phyloP scores from a whole-genome alignment of 2,888 invertebrate genomes.

The Atrina japonica region DNA sequence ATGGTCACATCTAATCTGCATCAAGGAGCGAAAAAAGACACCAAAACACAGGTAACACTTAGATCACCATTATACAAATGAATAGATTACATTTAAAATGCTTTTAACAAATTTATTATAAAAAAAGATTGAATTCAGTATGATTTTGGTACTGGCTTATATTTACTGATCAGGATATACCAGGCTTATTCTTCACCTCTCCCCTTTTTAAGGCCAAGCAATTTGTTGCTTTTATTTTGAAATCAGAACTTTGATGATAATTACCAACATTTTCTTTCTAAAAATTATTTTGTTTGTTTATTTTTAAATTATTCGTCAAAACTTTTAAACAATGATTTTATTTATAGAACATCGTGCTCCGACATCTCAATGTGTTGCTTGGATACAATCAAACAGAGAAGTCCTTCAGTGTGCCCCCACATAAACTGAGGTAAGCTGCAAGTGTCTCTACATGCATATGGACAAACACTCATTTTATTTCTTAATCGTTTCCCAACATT shows the following conservation, averaged over 20 bases:
- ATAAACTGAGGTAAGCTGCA: constrained; percentile 86
- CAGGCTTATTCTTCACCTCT: too few relatives aligned
- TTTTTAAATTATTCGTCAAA: neutral
- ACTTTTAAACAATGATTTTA: neutral
- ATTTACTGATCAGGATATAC: too few relatives aligned
- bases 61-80: neutral
- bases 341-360: constrained; percentile 86
- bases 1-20: constrained; percentile 88
- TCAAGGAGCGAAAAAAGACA: constrained; percentile 89
- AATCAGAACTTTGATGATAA: neutral
- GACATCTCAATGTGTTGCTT: constrained; percentile 94
- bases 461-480: neutral
- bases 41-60: constrained; percentile 84
- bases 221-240: neutral
- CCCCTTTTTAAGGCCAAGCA: too few relatives aligned
- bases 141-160: too few relatives aligned
- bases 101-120: too few relatives aligned
- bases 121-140: too few relatives aligned
- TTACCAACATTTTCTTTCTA: neutral
- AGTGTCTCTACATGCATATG: neutral
- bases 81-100: too few relatives aligned
- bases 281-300: neutral
- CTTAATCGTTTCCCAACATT: neutral
- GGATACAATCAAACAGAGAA: constrained; percentile 96
- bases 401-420: constrained; percentile 94